phyloP scores from a whole-genome alignment of 35 echinoderm and acorn worm species.

The Nesometra sesokonis region DNA sequence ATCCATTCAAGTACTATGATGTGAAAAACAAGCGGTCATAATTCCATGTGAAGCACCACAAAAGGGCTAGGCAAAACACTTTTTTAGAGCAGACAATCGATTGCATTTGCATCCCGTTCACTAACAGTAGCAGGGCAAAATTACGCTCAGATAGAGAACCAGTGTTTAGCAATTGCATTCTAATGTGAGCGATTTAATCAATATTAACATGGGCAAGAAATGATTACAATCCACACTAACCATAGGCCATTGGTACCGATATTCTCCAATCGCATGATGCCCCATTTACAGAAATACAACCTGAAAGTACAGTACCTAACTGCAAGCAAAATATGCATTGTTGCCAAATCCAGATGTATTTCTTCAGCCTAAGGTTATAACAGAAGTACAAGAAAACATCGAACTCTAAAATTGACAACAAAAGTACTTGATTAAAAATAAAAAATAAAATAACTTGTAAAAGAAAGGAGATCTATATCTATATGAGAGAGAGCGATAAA shows the following conservation, averaged over 20 bases:
- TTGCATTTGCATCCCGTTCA: constrained; percentile 32
- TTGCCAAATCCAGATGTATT: too few relatives aligned
- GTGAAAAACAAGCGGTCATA: constrained; percentile 5
- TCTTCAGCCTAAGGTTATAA: too few relatives aligned
- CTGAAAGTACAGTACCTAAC: constrained; percentile 17
- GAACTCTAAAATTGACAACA: too few relatives aligned
- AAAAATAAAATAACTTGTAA: too few relatives aligned
- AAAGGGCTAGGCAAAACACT: constrained; percentile 17
- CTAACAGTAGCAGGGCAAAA: constrained; percentile 33
- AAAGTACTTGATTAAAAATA: too few relatives aligned
- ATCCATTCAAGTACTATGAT: constrained; percentile 26
- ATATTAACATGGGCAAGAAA: constrained; percentile 38
- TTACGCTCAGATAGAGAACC: constrained; percentile 45
- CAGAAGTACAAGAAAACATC: too few relatives aligned
- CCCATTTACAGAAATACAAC: constrained; percentile 33
- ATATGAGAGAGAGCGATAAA: too few relatives aligned
- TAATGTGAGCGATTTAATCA: constrained; percentile 28
- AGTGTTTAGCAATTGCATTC: constrained; percentile 30
- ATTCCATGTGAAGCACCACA: constrained; percentile 35
- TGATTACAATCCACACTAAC: constrained; percentile 20
- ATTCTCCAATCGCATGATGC: constrained; percentile 32
- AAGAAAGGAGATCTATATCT: too few relatives aligned
- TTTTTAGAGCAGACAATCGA: constrained; percentile 33
- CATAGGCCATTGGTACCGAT: constrained; percentile 51
- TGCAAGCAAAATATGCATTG: constrained; percentile 15